Conservation (phyloP, 2,888 invertebrate genomes). For the Stenichneumon culpator region DNA sequence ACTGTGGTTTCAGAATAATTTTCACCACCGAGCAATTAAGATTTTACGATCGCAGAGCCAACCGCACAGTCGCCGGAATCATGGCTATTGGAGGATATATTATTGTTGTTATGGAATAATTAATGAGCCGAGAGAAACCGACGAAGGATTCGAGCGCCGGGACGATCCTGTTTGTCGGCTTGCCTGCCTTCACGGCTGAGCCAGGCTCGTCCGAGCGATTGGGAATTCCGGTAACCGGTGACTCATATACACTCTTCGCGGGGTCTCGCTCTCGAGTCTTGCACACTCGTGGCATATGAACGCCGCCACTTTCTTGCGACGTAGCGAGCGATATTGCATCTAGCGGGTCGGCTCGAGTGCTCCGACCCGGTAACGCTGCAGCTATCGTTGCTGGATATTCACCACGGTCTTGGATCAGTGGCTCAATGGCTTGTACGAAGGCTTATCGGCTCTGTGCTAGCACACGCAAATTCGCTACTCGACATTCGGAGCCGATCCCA, state of each 20-base stretch:
- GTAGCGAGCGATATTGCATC: neutral
- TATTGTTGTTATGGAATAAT: constrained; percentile 56
- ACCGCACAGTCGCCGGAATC: neutral
- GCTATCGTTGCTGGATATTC: neutral
- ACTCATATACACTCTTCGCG: constrained; percentile 51
- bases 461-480: too few relatives aligned
- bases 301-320: constrained; percentile 24
- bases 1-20: neutral
- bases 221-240: constrained; percentile 64
- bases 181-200: constrained; percentile 8
- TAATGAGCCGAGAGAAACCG: constrained; percentile 42
- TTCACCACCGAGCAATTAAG: neutral
- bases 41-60: neutral
- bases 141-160: constrained; percentile 17
- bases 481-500: too few relatives aligned
- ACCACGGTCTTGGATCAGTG: neutral
- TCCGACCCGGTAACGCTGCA: too few relatives aligned
- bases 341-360: neutral
- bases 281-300: constrained; percentile 4
- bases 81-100: constrained; percentile 4
- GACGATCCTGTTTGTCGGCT: constrained; percentile 30
- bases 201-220: constrained; percentile 38
- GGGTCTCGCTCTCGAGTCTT: neutral
- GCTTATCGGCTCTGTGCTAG: too few relatives aligned
- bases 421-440: too few relatives aligned